These are phyloP conservation scores for Agrochola circellaris DNA, from an alignment of 2,888 invertebrate species.

Conservation along the genomic window DNA sequence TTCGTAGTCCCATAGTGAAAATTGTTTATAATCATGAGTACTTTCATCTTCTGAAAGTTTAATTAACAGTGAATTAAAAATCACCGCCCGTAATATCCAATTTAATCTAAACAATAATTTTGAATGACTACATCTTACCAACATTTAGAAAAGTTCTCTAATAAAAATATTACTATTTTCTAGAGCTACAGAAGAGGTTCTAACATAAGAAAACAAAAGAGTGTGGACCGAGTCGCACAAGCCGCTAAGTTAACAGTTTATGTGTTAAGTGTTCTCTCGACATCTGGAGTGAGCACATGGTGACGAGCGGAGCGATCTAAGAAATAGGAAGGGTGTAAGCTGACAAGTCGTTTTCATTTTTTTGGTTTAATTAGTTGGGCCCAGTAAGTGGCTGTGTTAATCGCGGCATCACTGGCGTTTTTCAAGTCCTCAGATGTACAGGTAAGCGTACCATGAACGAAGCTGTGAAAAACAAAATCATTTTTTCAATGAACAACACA, in stretches of 20 bases:
- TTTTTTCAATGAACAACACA: too few species aligned
- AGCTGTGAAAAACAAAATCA: too few species aligned
- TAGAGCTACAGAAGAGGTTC: background rate
- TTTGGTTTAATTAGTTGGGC: too few species aligned
- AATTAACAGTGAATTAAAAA: too few species aligned
- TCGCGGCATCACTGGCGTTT: too few species aligned
- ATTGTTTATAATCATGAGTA: too few species aligned
- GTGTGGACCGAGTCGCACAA: slow-evolving; percentile 31
- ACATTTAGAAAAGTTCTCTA: background rate
- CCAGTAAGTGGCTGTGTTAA: too few species aligned
- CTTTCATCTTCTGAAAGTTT: too few species aligned
- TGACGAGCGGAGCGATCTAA: slow-evolving; percentile 18
- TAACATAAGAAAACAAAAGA: slow-evolving; percentile 39
- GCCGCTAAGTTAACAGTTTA: slow-evolving; percentile 64
- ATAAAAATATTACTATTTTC: background rate
- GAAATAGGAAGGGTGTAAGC: background rate
- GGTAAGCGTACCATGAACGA: too few species aligned
- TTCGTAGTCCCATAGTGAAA: too few species aligned
- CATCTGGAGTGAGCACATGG: background rate
- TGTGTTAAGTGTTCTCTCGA: slow-evolving; percentile 63
- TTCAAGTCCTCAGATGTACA: too few species aligned
- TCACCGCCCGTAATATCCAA: background rate
- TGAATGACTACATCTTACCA: too few species aligned
- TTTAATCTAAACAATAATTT: background rate
- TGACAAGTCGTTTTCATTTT: background rate